These are phyloP conservation scores for Steinernema feltiae DNA, from an alignment of 1,140 invertebrate species.

Conservation along the genomic window DNA sequence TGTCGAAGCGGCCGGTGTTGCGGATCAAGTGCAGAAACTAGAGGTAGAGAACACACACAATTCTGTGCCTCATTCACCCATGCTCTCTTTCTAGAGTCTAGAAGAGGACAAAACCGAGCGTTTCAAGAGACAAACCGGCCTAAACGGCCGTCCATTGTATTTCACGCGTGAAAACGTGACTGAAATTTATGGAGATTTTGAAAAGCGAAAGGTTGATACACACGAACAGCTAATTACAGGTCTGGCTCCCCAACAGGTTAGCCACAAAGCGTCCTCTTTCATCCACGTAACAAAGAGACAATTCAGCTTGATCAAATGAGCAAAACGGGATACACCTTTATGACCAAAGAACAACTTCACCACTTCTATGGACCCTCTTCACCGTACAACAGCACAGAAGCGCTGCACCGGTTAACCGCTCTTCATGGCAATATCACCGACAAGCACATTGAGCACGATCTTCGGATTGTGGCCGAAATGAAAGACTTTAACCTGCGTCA, in stretches of 20 bases:
- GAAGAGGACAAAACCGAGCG: not conserved
- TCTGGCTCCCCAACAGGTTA: slow-evolving; percentile 25
- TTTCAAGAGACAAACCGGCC: not conserved
- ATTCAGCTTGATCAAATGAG: not conserved
- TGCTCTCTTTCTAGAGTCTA: not conserved
- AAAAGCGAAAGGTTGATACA: slow-evolving; percentile 28
- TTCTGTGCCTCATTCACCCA: too few species aligned
- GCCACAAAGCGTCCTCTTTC: not conserved
- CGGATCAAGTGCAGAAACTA: slow-evolving; percentile 34
- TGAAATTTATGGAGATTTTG: slow-evolving; percentile 39
- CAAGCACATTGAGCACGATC: not conserved
- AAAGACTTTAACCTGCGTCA: not conserved
- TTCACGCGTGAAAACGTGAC: slow-evolving; percentile 40
- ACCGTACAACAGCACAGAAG: not conserved
- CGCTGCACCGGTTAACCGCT: not conserved
- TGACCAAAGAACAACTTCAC: not conserved
- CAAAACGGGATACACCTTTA: not conserved
- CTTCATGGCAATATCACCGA: not conserved
- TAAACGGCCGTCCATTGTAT: slow-evolving; percentile 24
- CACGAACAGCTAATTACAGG: slow-evolving; percentile 24
- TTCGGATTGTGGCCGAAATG: not conserved
- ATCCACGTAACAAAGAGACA: not conserved
- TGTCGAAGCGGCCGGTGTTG: slow-evolving; percentile 44
- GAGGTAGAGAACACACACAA: too few species aligned
- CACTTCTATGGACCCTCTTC: not conserved